phyloP scores from a whole-genome alignment of 2,113 vertebrate genomes.

The Zapornia atra region DNA sequence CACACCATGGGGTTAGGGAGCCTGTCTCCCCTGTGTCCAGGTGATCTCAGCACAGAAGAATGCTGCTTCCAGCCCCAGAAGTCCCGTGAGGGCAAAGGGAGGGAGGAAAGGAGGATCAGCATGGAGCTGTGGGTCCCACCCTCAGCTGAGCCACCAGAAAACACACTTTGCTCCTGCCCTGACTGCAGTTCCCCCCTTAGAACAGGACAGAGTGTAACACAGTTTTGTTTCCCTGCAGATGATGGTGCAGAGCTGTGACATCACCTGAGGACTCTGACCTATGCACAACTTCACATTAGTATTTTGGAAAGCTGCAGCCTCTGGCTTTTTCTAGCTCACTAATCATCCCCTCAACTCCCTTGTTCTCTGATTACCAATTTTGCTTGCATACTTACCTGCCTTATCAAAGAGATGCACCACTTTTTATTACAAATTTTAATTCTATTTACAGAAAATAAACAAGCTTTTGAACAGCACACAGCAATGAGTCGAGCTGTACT shows the following conservation, averaged over 20 bases:
- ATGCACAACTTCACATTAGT: slow-evolving; percentile 12
- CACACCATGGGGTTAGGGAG: background rate
- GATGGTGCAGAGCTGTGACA: slow-evolving; percentile 73
- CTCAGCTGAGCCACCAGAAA: background rate
- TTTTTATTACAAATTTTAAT: slow-evolving; percentile 75
- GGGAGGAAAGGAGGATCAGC: background rate
- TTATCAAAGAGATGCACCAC: slow-evolving; percentile 41
- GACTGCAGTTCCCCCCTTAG: background rate
- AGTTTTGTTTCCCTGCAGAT: slow-evolving; percentile 71
- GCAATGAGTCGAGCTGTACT: slow-evolving; percentile 29
- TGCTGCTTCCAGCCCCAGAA: background rate
- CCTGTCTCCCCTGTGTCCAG: background rate
- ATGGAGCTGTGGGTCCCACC: background rate
- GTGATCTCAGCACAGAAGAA: slow-evolving; percentile 34
- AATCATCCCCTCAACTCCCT: slow-evolving; percentile 32
- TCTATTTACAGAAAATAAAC: slow-evolving; percentile 78
- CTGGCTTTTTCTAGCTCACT: slow-evolving; percentile 50
- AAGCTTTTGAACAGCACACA: slow-evolving; percentile 49
- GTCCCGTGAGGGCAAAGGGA: background rate
- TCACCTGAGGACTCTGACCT: slow-evolving; percentile 32
- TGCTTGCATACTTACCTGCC: slow-evolving; percentile 12
- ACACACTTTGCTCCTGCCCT: background rate
- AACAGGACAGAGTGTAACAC: background rate
- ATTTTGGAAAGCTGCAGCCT: slow-evolving; percentile 33
- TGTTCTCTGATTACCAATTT: slow-evolving; percentile 35